Evolutionary conservation across 2,113 vertebrate genomes (phyloP).

Genomic region (Phyllopteryx taeniolatus): DNA sequence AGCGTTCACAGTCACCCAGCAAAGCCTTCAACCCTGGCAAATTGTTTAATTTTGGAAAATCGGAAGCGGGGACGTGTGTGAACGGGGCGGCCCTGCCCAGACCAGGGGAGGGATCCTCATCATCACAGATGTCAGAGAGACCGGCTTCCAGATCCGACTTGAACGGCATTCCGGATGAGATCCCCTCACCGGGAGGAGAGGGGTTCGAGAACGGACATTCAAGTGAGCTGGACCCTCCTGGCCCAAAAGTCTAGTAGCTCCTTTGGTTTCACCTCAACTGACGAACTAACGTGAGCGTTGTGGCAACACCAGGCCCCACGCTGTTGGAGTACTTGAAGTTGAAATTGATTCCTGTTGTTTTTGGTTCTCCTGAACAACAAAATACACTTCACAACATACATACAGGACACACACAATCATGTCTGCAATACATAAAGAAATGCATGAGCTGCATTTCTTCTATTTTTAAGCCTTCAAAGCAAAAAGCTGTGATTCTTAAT

Average conservation of each 20-base stretch:
- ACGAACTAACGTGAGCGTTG: conserved; percentile 22
- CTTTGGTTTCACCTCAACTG: conserved; percentile 21
- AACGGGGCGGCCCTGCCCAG: conserved; percentile 75
- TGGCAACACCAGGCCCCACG: conserved; percentile 1
- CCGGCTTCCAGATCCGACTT: conserved; percentile 73
- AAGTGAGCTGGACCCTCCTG: conserved; percentile 59
- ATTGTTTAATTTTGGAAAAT: conserved; percentile 90
- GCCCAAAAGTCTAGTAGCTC: conserved; percentile 64
- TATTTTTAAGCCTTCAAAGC: conserved; percentile 70
- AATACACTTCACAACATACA: conserved; percentile 33
- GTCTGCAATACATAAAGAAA: conserved; percentile 77
- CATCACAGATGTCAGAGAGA: conserved; percentile 58
- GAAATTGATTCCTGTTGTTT: conserved; percentile 19
- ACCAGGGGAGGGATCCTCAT: conserved; percentile 52
- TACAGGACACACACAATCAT: conserved; percentile 44
- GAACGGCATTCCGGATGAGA: conserved; percentile 78
- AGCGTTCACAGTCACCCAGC: conserved; percentile 90
- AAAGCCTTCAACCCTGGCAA: conserved; percentile 93
- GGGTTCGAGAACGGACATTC: conserved; percentile 68
- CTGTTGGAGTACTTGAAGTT: conserved; percentile 26
- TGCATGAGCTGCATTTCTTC: conserved; percentile 78
- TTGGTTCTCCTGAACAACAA: conserved; percentile 36
- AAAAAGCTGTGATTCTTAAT: conserved; percentile 62
- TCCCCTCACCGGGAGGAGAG: conserved; percentile 68
- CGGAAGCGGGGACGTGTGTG: conserved; percentile 75